These are phyloP conservation scores for Calameuta pallipes DNA, from an alignment of 2,888 invertebrate genomes.

Conservation along the genomic window DNA sequence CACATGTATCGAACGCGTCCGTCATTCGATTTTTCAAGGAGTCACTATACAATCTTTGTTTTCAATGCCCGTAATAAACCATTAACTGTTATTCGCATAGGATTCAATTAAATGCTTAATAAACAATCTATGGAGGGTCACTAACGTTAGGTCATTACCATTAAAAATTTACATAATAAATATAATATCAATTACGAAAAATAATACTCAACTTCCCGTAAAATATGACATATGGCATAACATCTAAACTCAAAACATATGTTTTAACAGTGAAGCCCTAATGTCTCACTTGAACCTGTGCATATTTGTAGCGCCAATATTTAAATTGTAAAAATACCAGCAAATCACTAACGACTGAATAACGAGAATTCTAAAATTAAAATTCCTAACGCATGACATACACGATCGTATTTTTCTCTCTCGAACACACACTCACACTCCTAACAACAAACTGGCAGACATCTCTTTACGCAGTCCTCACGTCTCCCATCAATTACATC, in stretches of 20 bases:
- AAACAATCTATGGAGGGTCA: neutral
- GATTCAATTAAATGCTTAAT: neutral
- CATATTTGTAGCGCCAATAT: neutral
- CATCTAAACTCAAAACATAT: neutral
- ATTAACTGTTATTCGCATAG: neutral
- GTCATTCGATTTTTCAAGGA: neutral
- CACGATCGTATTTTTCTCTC: too few species aligned
- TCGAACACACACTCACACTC: neutral
- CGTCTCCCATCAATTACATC: neutral
- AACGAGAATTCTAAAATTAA: neutral
- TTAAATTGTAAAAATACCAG: neutral
- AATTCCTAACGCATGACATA: neutral
- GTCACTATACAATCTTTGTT: neutral
- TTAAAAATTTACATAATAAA: neutral
- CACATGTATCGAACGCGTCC: too few species aligned
- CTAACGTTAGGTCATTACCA: neutral
- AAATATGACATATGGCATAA: neutral
- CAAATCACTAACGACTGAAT: neutral
- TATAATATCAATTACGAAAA: neutral
- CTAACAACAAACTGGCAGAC: neutral
- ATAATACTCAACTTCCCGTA: neutral
- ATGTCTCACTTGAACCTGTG: neutral
- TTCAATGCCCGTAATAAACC: neutral
- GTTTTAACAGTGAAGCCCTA: neutral
- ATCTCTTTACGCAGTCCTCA: neutral